Evolutionary conservation across 2,797 vertebrate species (phyloP).

Genomic region (Carcharodon carcharias): DNA sequence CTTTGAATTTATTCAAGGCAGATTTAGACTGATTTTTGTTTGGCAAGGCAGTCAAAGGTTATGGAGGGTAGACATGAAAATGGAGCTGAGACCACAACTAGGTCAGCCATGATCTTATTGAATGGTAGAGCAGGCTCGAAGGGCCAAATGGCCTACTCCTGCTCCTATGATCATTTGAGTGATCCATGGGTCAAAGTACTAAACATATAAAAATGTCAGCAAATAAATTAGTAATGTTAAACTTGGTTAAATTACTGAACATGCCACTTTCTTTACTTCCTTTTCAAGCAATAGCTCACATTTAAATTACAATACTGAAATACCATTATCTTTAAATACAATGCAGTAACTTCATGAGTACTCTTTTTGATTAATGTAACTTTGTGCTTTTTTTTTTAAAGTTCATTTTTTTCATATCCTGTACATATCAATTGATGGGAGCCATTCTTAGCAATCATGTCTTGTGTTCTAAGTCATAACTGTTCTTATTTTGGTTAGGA

Average conservation of each 20-base stretch:
- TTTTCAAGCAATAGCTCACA: not conserved
- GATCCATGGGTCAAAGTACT: not conserved
- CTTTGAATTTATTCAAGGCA: too few relatives aligned
- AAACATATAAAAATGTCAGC: not conserved
- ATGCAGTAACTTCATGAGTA: not conserved
- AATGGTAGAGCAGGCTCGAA: too few relatives aligned
- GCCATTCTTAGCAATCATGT: not conserved
- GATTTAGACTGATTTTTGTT: too few relatives aligned
- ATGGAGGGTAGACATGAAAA: too few relatives aligned
- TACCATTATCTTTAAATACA: not conserved
- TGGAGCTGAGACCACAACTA: too few relatives aligned
- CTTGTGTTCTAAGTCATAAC: not conserved
- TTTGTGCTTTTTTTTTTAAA: not conserved
- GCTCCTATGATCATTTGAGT: not conserved
- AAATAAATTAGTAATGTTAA: not conserved
- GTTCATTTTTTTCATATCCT: not conserved
- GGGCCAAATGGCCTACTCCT: too few relatives aligned
- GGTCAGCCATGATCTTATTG: too few relatives aligned
- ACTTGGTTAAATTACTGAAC: not conserved
- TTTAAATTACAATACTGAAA: not conserved
- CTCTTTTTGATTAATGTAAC: not conserved
- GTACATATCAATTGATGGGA: not conserved
- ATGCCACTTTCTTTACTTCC: not conserved
- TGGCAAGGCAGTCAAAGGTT: too few relatives aligned
- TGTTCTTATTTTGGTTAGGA: not conserved